Evolutionary conservation across 2,888 invertebrate genomes (phyloP).

Genomic region (Aphodius sticticus): DNA sequence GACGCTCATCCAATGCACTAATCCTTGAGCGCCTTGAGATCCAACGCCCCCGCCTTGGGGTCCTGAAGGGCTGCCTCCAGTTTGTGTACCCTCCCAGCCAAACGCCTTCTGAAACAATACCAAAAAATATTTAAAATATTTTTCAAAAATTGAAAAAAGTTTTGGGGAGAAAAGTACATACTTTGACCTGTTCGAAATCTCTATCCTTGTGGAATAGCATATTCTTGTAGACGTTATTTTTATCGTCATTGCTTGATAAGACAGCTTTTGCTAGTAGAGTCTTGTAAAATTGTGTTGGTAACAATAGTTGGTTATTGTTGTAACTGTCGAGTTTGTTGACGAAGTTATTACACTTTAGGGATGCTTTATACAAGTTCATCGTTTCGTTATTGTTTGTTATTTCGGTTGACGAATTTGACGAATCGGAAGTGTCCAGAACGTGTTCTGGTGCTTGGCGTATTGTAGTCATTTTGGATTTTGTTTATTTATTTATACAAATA

Average conservation of each 20-base stretch:
- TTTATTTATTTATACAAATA: background rate
- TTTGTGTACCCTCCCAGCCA: constrained; percentile 61
- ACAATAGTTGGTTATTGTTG: constrained; percentile 62
- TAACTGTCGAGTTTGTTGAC: constrained; percentile 60
- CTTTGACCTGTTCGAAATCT: constrained; percentile 59
- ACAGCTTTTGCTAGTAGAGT: constrained; percentile 79
- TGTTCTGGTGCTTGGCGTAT: constrained; percentile 54
- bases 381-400: constrained; percentile 47
- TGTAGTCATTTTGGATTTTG: constrained; percentile 50
- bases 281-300: constrained; percentile 82
- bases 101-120: constrained; percentile 67
- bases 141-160: background rate
- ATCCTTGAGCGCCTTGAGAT: constrained; percentile 74
- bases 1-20: constrained; percentile 97
- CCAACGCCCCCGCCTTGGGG: constrained; percentile 67
- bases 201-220: constrained; percentile 59
- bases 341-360: constrained; percentile 57
- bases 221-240: constrained; percentile 58
- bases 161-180: constrained; percentile 17
- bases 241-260: constrained; percentile 62
- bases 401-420: constrained; percentile 55
- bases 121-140: constrained; percentile 14
- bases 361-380: constrained; percentile 33
- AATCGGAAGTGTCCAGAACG: constrained; percentile 56
- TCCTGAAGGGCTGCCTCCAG: constrained; percentile 61